Percentiles rank a stretch among this genome's conserved stretches.
phyloP scores from a whole-genome alignment of 2,888 invertebrate genomes.

The Cephus runcator region DNA sequence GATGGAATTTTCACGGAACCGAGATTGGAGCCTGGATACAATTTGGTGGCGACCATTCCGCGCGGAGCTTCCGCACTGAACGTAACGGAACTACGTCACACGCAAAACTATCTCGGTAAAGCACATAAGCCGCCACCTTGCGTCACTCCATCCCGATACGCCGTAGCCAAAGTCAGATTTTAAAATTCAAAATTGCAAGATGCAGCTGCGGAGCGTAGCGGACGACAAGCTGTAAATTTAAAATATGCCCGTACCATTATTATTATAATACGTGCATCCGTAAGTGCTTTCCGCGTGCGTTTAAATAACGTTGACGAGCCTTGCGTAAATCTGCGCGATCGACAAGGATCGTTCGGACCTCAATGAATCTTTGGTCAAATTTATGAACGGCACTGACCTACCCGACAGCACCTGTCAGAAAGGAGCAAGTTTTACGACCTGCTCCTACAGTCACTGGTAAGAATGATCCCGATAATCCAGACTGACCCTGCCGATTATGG shows the following conservation, averaged over 20 bases:
- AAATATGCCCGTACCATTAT: neutral
- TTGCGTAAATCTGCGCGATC: neutral
- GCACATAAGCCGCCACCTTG: neutral
- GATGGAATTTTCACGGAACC: slow-evolving; percentile 87
- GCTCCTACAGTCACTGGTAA: neutral
- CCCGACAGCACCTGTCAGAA: neutral
- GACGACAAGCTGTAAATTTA: neutral
- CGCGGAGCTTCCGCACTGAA: slow-evolving; percentile 87
- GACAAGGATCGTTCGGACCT: neutral
- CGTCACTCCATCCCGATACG: neutral
- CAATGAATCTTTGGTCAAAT: neutral
- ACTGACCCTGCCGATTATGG: neutral
- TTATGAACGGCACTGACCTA: neutral
- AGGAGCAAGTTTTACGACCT: neutral
- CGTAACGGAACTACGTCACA: slow-evolving; percentile 84
- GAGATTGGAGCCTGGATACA: slow-evolving; percentile 84
- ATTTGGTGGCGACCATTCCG: slow-evolving; percentile 85
- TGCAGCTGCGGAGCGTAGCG: neutral
- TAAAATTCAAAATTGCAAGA: neutral
- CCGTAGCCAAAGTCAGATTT: neutral
- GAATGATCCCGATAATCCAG: neutral
- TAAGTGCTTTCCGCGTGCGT: neutral
- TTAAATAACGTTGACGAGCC: no score
- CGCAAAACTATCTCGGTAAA: slow-evolving; percentile 86
- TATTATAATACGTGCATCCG: neutral